Evolutionary conservation across 2,888 invertebrate species (phyloP), one percentile per base, ranked within the genome.

Genomic region (Hyles lineata): DNA sequence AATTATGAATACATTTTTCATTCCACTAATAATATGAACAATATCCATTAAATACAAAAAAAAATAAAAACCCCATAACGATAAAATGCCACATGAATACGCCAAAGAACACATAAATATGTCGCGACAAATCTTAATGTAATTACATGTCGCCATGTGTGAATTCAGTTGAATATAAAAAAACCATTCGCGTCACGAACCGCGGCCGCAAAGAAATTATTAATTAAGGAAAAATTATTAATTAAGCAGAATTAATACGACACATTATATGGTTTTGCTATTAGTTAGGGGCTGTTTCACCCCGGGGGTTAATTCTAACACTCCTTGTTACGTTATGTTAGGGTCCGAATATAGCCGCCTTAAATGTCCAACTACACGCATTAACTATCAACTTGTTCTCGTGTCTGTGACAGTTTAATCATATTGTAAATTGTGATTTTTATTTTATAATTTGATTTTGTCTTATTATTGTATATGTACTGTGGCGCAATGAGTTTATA

Each of bases 311-410:
- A 87, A 87, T 87, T 83, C 78, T 75, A 75, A 80, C 77, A 74
- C 79, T 79, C 79, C 78, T 78, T 82, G 82, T 82, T 79, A 79
- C 85, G 85, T 89, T 87, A 86, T 82, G 77, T 81, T 82, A 82
- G 82, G 79, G 79, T 76, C 77, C 78, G 77, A 82, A 82, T 82
- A 82, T 84, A 82, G 79, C 77, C 76, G 74, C 74, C 79, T 82
- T 83, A 82, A 87, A 80, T 80, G 78, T 82, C 78, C 76, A 84
- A 84, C 83, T 85, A 82, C 73, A 82, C 72, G 78, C 35, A 43
- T 23, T 50, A 50, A 19, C 19, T 9, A 21, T 25, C 21, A 35
- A 59, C 55, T 58, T 70, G 23, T 19, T 35, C 15, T 58, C 29
- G 25, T 0, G 35, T 55, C 11, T 35, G 35, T 59, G 23, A 5